Base-by-base conservation (phyloP, 2,113 vertebrate genomes). In the Morone saxatilis region DNA sequence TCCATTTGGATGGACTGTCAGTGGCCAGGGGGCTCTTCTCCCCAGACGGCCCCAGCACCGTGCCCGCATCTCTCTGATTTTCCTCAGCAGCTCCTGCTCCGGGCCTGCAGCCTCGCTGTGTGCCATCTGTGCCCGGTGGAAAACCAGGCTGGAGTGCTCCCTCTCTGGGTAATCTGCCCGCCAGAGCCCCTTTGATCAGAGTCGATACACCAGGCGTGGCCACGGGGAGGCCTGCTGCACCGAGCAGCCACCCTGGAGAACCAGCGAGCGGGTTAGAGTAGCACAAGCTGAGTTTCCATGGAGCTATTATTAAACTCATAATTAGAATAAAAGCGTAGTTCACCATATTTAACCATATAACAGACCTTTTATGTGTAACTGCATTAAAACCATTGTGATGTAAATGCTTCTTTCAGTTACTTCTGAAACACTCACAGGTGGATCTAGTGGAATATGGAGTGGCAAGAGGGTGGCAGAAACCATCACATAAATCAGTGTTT, bases 1-100 rank as follows among this genome's bases (percentile, higher is more conserved):
- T 92, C 81, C 88, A 91, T 93, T 91, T 91, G 92, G 92, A 89
- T 80, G 85, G 90, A 78, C 79, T 83, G 85, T 84, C 74, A 86
- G 80, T 80, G 69, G 90, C 87, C 77, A 50, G 69, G 78, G 88
- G 90, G 84, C 78, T 86, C 73, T 25, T 60, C 76, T 87, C 81
- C 88, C 77, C 61, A 69, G 85, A 84, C 65, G 38, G 47, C 68
- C 69, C 38, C 57, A 78, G 68, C 62, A 60, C 67, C 40, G 11
- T 72, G 81, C 84, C 71, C 66, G 43, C 77, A 83, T 84, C 84
- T 43, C 71, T 80, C 83, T 82, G 84, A 81, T 91, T 92, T 81
- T 78, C 36, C 79, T 88, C 84, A 85, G 74, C 75, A 76, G 73
- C 71, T 88, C 74, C 83, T 20, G 90, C 88, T 85, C 41, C 40